Conservation (phyloP, 2,797 vertebrate genomes). For the Myotis pilosus region DNA sequence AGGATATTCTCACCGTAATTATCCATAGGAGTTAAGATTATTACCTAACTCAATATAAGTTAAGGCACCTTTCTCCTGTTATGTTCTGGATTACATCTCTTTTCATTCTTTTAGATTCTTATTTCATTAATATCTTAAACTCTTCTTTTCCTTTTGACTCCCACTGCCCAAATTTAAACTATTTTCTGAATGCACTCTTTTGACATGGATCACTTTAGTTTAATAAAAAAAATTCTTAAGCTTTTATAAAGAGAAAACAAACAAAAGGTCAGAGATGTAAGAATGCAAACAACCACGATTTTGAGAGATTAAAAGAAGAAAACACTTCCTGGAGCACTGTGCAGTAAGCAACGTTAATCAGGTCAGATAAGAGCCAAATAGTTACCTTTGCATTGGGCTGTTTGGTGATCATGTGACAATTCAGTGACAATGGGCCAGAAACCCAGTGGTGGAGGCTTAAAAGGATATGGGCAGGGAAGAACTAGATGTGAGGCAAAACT, state of each 20-base stretch:
- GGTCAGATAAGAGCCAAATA: neutral
- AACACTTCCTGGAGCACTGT: neutral
- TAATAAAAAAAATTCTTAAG: neutral
- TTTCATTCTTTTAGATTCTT: neutral
- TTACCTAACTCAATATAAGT: neutral
- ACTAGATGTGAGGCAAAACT: neutral
- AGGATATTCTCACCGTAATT: neutral
- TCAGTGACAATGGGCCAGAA: neutral
- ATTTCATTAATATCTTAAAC: neutral
- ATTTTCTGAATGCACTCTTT: neutral
- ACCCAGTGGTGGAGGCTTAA: neutral
- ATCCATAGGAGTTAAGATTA: neutral
- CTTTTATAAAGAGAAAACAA: neutral
- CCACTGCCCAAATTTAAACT: neutral
- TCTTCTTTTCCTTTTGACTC: neutral
- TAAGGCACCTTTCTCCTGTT: neutral
- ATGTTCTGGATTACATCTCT: neutral
- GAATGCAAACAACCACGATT: neutral
- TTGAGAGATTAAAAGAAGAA: neutral
- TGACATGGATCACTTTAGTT: neutral
- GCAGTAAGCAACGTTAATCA: neutral
- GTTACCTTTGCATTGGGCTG: neutral
- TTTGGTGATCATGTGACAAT: neutral
- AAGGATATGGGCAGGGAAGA: neutral
- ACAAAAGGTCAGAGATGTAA: neutral